Base-by-base conservation (phyloP, 2,888 invertebrate genomes). In the Lamellibrachia satsuma region DNA sequence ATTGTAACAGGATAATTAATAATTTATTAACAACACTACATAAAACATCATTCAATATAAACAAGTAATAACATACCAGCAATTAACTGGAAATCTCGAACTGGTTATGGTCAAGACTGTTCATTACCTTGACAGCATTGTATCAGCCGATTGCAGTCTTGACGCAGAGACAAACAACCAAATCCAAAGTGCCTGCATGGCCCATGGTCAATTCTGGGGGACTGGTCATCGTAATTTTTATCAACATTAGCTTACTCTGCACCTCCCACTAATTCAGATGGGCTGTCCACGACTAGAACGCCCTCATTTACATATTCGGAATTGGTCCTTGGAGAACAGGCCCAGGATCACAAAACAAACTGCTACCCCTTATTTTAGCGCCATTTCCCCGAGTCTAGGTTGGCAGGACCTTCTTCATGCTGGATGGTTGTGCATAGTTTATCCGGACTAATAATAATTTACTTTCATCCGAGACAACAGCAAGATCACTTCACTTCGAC, bases 11-110 rank as follows among this genome's bases (percentile, higher is more conserved):
- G 75, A 6, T 22, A 75, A 39, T 39, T 39, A 39, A 75, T 75
- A 2, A 75, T 75, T 75, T 75, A 75, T 2, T 75, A 75, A 15
- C 39, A 75, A 15, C 39, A 75, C 75, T 22, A 75, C 6, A 22
- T 75, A 75, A 60, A 60, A 60, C 11, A 75, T 22, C 11, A 75
- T 75, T 15, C 75, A 75, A 15, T 75, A 75, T 75, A 75, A 75
- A 75, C 75, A 75, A 75, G 75, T 75, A 55, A 55, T 9, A 75
- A 75, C 75, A 75, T 75, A 75, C 75, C 75, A 75, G 75, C 75
- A 75, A 75, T 75, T 75, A 75, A 15, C 75, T 75, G 75, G 3
- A 75, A 75, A 15, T 75, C 75, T 22, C 3, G 75, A 75, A 22
- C 75, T 15, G 75, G 15, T 75, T 75, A 75, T 15, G 2, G 75